Base-by-base conservation (phyloP, 2,113 vertebrate genomes). In the Oreocharis arfaki region DNA sequence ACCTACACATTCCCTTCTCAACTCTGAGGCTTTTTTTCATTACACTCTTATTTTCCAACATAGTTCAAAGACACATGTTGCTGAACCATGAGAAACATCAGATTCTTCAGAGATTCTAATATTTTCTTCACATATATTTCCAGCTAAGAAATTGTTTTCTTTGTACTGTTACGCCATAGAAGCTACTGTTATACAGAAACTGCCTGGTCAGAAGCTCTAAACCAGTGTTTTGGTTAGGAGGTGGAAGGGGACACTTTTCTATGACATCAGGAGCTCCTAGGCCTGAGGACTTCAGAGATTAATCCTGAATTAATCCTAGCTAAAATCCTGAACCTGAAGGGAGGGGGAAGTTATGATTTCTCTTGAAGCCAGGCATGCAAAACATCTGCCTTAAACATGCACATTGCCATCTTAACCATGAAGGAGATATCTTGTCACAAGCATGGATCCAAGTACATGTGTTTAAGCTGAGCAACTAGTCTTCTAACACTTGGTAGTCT, bases 381-480 rank as follows among this genome's bases (percentile, higher is more conserved):
- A 76, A 67, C 19, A 22, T 24, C 33, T 56, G 32, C 68, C 18
- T 64, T 35, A 64, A 64, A 73, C 10, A 60, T 27, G 59, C 20
- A 76, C 30, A 75, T 22, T 3, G 5, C 16, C 42, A 11, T 35
- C 49, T 41, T 68, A 28, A 41, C 28, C 26, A 50, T 23, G 46
- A 68, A 47, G 55, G 41, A 64, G 16, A 10, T 18, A 22, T 2
- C 13, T 8, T 53, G 18, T n/a, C 33, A 52, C 28, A 74, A 39
- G 26, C 13, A 49, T 0, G 0, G 63, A 44, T 59, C 50, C 35
- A 73, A 80, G 53, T 10, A 27, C 12, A 14, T 1, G 10, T 18
- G 10, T 53, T 68, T 77, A 55, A 59, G 42, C 18, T 50, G 57
- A 73, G 64, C 44, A 84, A 55, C 17, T 50, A 23, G 28, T 27